Conservation (phyloP, 2,888 invertebrate species). For the Ceratothoa steindachneri region DNA sequence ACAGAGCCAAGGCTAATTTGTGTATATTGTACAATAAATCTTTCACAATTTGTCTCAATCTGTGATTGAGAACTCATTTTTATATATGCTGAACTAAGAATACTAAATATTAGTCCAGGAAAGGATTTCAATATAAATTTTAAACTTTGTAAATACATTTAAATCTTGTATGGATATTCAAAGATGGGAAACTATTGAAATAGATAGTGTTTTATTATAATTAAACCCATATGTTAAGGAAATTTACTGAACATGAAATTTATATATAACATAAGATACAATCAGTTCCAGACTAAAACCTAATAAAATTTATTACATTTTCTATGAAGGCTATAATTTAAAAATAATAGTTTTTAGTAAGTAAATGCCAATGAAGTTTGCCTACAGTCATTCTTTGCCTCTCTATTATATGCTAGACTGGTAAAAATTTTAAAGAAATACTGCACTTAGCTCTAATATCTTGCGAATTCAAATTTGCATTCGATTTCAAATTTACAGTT, state of each 20-base stretch:
- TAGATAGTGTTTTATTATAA: neutral
- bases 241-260: neutral
- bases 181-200: neutral
- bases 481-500: neutral
- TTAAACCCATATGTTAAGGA: neutral
- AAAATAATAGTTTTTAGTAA: neutral
- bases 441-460: neutral
- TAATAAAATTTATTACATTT: neutral
- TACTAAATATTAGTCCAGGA: too few species aligned
- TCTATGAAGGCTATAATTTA: neutral
- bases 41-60: too few species aligned
- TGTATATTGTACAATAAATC: too few species aligned
- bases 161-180: neutral
- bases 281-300: neutral
- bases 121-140: too few species aligned
- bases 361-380: neutral
- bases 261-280: neutral
- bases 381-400: neutral
- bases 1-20: too few species aligned
- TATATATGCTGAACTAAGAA: too few species aligned
- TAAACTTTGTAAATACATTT: too few species aligned
- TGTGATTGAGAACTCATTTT: too few species aligned
- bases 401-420: neutral
- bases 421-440: neutral
- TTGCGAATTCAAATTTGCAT: neutral